These are phyloP conservation scores for Tetraneura akinire DNA, from an alignment of 1,140 invertebrate genomes.

Conservation along the genomic window DNA sequence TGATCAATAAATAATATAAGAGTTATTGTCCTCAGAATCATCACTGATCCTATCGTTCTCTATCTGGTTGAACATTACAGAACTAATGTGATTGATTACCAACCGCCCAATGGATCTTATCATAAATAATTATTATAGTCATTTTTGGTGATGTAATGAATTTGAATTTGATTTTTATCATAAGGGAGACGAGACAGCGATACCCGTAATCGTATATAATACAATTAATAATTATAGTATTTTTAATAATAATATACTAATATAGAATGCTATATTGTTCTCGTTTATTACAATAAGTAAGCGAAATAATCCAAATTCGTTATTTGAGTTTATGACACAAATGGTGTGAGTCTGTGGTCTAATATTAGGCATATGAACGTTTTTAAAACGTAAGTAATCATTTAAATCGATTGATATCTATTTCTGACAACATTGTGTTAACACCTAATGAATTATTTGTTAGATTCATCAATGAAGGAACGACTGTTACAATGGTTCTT, in stretches of 20 bases:
- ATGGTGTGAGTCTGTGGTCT: background rate
- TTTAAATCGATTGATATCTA: too few species aligned
- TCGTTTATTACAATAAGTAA: too few species aligned
- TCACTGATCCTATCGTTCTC: background rate
- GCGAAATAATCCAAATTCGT: background rate
- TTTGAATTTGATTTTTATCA: constrained; percentile 28
- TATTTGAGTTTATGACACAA: background rate
- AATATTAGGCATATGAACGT: background rate
- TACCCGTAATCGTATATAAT: background rate
- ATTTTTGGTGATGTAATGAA: constrained; percentile 42
- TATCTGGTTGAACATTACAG: background rate
- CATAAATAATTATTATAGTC: constrained; percentile 15
- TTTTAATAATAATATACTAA: background rate
- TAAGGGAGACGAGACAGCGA: background rate
- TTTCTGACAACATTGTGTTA: too few species aligned
- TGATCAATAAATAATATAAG: too few species aligned
- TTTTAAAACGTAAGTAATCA: background rate
- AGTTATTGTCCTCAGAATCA: too few species aligned
- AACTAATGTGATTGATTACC: constrained; percentile 27
- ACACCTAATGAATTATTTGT: too few species aligned
- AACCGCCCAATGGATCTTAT: background rate
- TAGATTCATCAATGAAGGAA: constrained; percentile 43
- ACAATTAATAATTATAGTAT: background rate
- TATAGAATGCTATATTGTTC: background rate
- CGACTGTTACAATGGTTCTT: constrained; percentile 19